Conservation (phyloP, 2,888 invertebrate species). For the Caenorhabditis doughertyi region DNA sequence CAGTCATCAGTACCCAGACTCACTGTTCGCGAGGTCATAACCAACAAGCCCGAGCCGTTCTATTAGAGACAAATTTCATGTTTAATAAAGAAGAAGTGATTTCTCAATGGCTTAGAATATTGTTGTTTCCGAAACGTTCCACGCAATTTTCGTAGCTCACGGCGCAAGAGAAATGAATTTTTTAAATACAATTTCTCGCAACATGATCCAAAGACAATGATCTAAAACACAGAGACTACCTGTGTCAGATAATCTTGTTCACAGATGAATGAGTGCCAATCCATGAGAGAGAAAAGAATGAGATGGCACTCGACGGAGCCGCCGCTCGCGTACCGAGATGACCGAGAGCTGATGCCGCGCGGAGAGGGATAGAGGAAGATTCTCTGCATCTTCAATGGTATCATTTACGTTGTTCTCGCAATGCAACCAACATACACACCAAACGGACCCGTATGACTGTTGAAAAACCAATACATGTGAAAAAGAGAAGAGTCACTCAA, state of each 20-base stretch:
- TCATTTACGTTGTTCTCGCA: slow-evolving; percentile 57
- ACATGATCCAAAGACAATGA: slow-evolving; percentile 17
- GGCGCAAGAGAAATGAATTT: no score
- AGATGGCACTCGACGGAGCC: slow-evolving; percentile 56
- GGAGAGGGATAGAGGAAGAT: background rate
- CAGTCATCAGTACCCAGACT: no score
- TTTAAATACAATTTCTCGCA: background rate
- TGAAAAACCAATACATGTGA: slow-evolving; percentile 46
- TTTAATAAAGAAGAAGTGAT: no score
- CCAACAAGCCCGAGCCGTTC: no score
- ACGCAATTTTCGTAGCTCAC: no score
- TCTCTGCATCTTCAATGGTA: slow-evolving; percentile 12
- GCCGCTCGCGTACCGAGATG: slow-evolving; percentile 30
- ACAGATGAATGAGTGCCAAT: slow-evolving; percentile 46
- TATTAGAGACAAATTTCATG: no score
- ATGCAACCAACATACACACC: slow-evolving; percentile 20
- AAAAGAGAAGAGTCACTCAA: slow-evolving; percentile 39
- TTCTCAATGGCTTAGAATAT: no score
- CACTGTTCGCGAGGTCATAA: no score
- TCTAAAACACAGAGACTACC: slow-evolving; percentile 37
- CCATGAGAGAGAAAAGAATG: slow-evolving; percentile 8
- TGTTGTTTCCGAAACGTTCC: no score
- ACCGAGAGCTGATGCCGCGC: slow-evolving; percentile 46
- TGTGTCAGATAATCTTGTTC: slow-evolving; percentile 56
- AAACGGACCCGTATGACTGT: slow-evolving; percentile 44